A percentile compares a stretch with the other conserved stretches of the same genome.
Evolutionary conservation across 1,140 invertebrate species (phyloP).

Genomic region (Metopolophium dirhodum): DNA sequence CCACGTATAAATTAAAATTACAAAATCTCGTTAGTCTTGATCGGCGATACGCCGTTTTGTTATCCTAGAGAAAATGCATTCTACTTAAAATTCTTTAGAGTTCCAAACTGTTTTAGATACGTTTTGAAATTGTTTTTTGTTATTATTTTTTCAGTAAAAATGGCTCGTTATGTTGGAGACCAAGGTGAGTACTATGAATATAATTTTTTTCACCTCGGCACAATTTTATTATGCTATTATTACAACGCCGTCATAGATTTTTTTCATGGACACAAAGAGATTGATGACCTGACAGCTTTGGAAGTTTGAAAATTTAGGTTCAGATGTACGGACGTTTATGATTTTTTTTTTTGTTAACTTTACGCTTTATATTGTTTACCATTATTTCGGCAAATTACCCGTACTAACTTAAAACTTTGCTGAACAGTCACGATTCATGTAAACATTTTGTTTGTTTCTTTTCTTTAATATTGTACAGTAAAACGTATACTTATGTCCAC

Average conservation of each 20-base stretch:
- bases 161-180: conserved; percentile 59
- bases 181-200: conserved; percentile 58
- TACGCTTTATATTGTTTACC: not conserved
- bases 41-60: not conserved
- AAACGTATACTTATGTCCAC: not conserved
- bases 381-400: not conserved
- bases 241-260: not conserved
- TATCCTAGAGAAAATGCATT: not conserved
- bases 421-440: not conserved
- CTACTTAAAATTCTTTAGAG: not conserved
- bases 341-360: not conserved
- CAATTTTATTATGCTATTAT: conserved; percentile 36
- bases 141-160: conserved; percentile 59
- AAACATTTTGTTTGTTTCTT: conserved; percentile 23
- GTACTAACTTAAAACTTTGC: not conserved
- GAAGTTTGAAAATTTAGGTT: conserved; percentile 22
- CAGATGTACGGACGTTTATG: not conserved
- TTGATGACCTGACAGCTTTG: conserved; percentile 35
- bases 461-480: not conserved
- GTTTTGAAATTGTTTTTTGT: not conserved
- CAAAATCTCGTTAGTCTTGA: not conserved
- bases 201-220: not conserved
- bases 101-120: not conserved
- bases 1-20: conserved; percentile 38
- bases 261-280: not conserved